Base-by-base conservation (phyloP, 2,888 invertebrate genomes). In the Caenorhabditis sinica region DNA sequence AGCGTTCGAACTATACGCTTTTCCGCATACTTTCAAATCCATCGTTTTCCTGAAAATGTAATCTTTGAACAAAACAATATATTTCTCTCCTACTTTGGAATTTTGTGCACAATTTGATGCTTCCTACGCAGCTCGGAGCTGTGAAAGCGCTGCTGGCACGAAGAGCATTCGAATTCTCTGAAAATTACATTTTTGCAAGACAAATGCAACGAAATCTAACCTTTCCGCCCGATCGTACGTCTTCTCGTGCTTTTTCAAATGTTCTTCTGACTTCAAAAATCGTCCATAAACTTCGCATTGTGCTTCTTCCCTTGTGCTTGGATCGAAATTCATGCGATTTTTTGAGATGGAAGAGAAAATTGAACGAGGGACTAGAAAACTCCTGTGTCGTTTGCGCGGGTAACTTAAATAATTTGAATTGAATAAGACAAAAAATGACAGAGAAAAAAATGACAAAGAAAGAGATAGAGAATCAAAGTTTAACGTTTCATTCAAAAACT, bases 241-340 rank as follows among this genome's bases (percentile, higher is more conserved):
- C 58, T 53, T 84, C 13, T 58, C 49, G 65, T 86, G 86, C 1
- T 73, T 71, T n/a, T 65, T 74, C 25, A 86, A 65, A 23, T 51
- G 43, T 5, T 58, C 80, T 13, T 63, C 61, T 30, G 75, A 60
- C 51, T 74, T 82, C 4, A 82, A 61, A 33, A 56, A 23, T 33
- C 83, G 73, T 61, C 86, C 86, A 49, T 84, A 86, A 25, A 49
- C 33, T 60, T 84, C 77, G 25, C 86, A 86, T 80, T 86, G 86
- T 33, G 23, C 17, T 30, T 28, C 49, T 23, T 53, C 61, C 36
- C 65, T 75, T 25, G 65, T 33, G 20, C 33, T 69, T 43, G 56
- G 51, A 23, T 61, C 56, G 28, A 25, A 56, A 56, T 28, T 28
- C 56, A 56, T 56, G n/a, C 13, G 28, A 15, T 56, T 56, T 56